Conservation (phyloP, 1,140 invertebrate species). For the Drosophila pseudoananassae region DNA sequence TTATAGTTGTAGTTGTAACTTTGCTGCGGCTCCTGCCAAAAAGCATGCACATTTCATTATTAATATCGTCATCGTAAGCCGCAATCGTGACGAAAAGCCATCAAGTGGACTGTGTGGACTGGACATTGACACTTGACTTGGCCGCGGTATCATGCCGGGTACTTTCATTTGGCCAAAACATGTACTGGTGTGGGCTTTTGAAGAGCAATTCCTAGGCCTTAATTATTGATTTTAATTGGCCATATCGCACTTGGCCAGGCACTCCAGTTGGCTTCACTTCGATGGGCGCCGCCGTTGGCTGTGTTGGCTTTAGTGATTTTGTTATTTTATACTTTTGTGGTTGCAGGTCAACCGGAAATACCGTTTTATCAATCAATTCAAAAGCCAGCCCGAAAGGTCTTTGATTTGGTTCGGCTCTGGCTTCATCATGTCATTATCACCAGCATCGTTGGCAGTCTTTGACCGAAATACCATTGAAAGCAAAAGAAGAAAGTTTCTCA, state of each 20-base stretch:
- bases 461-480: constrained; percentile 81
- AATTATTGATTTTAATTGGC: constrained; percentile 70
- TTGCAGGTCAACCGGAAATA: constrained; percentile 64
- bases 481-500: constrained; percentile 78
- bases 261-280: constrained; percentile 39
- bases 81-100: constrained; percentile 76
- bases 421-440: constrained; percentile 36
- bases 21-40: constrained; percentile 72
- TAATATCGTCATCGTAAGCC: constrained; percentile 65
- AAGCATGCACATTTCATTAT: constrained; percentile 75
- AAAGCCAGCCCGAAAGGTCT: constrained; percentile 14
- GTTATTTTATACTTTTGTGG: constrained; percentile 7
- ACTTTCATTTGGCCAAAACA: constrained; percentile 66
- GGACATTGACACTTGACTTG: constrained; percentile 77
- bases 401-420: constrained; percentile 22
- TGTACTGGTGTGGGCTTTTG: constrained; percentile 20
- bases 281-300: neutral
- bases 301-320: neutral
- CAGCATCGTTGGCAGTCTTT: constrained; percentile 50
- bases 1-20: neutral
- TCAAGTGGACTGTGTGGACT: constrained; percentile 67
- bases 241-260: constrained; percentile 39
- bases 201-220: constrained; percentile 41
- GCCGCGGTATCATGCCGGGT: constrained; percentile 33
- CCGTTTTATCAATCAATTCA: constrained; percentile 69